phyloP scores from a whole-genome alignment of 2,888 invertebrate species.

The Ophion costatus region DNA sequence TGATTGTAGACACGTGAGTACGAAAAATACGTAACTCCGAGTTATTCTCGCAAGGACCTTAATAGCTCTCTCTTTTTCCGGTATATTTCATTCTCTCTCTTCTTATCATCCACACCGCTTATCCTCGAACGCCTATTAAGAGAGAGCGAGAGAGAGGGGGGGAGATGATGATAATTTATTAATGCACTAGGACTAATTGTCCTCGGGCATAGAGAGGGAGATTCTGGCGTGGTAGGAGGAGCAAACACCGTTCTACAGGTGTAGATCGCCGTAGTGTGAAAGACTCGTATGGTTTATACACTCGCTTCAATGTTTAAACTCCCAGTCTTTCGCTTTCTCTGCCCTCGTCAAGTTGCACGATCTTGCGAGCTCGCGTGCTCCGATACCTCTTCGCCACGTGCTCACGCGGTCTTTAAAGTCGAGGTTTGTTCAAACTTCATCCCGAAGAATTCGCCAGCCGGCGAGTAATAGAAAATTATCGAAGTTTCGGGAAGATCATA shows the following conservation, averaged over 20 bases:
- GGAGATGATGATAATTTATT: no score
- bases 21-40: not conserved
- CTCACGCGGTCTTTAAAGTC: conserved; percentile 41
- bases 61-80: not conserved
- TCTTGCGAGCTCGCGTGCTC: conserved; percentile 62
- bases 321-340: conserved; percentile 83
- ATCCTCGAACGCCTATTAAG: not conserved
- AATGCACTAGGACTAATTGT: no score
- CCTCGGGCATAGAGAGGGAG: not conserved
- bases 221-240: conserved; percentile 47
- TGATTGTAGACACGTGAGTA: conserved; percentile 9
- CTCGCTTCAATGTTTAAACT: conserved; percentile 76
- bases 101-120: not conserved
- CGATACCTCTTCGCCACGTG: conserved; percentile 70
- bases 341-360: conserved; percentile 74
- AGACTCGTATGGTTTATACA: conserved; percentile 79
- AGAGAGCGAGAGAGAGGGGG: not conserved
- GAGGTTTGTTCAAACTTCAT: conserved; percentile 47
- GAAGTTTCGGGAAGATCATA: not conserved
- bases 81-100: no score
- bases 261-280: conserved; percentile 72
- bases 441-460: not conserved
- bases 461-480: not conserved
- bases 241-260: conserved; percentile 7
- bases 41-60: conserved; percentile 4